Evolutionary conservation across 2,888 invertebrate species (phyloP).

Genomic region (Corythucha ciliata): DNA sequence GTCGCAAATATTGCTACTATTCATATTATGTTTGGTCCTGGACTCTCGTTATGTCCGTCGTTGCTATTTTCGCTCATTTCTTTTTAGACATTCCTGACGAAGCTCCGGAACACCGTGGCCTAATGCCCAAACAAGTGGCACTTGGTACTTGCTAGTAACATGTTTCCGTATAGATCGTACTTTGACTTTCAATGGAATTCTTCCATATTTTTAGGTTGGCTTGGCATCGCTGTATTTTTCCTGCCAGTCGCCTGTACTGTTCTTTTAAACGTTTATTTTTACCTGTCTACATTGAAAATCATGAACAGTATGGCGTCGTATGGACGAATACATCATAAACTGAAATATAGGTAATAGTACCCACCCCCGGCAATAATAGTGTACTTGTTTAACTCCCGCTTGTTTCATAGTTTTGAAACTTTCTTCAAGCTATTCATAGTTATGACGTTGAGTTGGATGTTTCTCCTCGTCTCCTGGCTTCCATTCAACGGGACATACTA

Average conservation of each 20-base stretch:
- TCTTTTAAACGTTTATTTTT: conserved; percentile 67
- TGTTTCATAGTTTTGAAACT: conserved; percentile 61
- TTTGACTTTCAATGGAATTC: conserved; percentile 7
- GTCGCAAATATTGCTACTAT: conserved; percentile 78
- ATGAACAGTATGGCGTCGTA: conserved; percentile 74
- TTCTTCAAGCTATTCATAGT: conserved; percentile 63
- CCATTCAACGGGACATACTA: conserved; percentile 63
- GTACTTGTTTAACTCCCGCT: neutral
- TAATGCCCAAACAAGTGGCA: conserved; percentile 20
- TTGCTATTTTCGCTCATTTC: conserved; percentile 74
- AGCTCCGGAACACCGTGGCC: conserved; percentile 12
- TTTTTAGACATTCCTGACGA: conserved; percentile 50
- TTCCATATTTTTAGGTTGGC: conserved; percentile 49
- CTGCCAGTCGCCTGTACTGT: conserved; percentile 72
- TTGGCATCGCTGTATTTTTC: conserved; percentile 74
- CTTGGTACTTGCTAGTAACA: conserved; percentile 9
- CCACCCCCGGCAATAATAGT: neutral
- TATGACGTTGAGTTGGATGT: conserved; percentile 68
- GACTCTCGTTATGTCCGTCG: conserved; percentile 57
- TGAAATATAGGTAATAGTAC: conserved; percentile 60
- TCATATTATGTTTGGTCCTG: conserved; percentile 71
- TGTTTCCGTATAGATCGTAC: neutral
- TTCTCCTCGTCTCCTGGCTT: conserved; percentile 65
- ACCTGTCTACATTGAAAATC: conserved; percentile 65
- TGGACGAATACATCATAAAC: conserved; percentile 75